Conservation (phyloP, 2,888 invertebrate genomes). For the Neoascia interrupta region DNA sequence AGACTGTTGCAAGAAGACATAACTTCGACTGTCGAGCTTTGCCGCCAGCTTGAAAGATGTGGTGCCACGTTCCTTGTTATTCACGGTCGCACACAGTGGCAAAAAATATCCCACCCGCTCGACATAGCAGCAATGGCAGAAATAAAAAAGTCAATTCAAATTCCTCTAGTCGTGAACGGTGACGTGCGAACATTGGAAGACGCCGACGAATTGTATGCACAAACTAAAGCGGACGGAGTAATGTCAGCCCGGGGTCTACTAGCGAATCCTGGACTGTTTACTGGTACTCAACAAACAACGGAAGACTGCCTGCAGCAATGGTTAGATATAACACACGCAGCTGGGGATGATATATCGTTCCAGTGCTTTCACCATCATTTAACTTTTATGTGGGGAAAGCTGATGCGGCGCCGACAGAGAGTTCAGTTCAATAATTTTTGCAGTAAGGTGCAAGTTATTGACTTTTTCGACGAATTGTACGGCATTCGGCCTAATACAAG, state of each 20-base stretch:
- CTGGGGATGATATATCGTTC: slow-evolving; percentile 85
- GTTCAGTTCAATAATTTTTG: slow-evolving; percentile 89
- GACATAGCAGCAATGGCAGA: slow-evolving; percentile 86
- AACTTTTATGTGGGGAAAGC: slow-evolving; percentile 95
- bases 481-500: slow-evolving; percentile 77
- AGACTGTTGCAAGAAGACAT: slow-evolving; percentile 82
- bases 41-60: slow-evolving; percentile 88
- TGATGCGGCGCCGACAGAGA: slow-evolving; percentile 86
- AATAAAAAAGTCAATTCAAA: slow-evolving; percentile 84
- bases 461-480: slow-evolving; percentile 85
- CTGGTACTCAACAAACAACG: slow-evolving; percentile 86
- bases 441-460: slow-evolving; percentile 84
- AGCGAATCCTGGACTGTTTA: slow-evolving; percentile 94
- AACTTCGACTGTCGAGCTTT: slow-evolving; percentile 88
- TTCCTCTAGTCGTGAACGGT: slow-evolving; percentile 97
- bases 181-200: slow-evolving; percentile 89
- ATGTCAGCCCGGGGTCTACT: slow-evolving; percentile 96
- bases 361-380: slow-evolving; percentile 97
- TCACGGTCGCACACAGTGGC: slow-evolving; percentile 93
- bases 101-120: slow-evolving; percentile 87
- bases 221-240: slow-evolving; percentile 88
- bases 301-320: slow-evolving; percentile 89
- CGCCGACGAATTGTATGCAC: slow-evolving; percentile 84
- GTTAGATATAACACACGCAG: slow-evolving; percentile 85
- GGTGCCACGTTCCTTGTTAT: slow-evolving; percentile 94